Evolutionary conservation across 2,888 invertebrate genomes (phyloP).

Genomic region (Augochlorella aurata): DNA sequence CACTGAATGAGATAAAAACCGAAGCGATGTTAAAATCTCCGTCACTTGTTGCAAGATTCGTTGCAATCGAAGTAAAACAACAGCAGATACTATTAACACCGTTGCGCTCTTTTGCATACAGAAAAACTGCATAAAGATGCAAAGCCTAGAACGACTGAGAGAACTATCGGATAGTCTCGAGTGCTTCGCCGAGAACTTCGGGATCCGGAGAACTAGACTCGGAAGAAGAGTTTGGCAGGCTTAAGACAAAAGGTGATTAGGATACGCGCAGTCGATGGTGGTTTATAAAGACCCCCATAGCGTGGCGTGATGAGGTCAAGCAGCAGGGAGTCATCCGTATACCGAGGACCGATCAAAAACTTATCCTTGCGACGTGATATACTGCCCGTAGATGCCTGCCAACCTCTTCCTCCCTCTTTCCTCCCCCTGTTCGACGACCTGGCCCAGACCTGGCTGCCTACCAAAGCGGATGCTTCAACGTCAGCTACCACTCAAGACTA

Average conservation of each 20-base stretch:
- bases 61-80: too few species aligned
- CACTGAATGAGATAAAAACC: too few species aligned
- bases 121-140: too few species aligned
- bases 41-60: too few species aligned
- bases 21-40: too few species aligned
- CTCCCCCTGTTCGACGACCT: constrained; percentile 53
- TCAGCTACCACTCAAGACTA: constrained; percentile 17
- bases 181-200: constrained; percentile 27
- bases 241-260: constrained; percentile 80
- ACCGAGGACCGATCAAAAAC: constrained; percentile 78
- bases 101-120: too few species aligned
- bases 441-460: constrained; percentile 55
- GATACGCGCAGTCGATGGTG: constrained; percentile 75
- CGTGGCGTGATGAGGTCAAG: constrained; percentile 81
- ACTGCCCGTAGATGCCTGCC: constrained; percentile 72
- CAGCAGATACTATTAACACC: too few species aligned
- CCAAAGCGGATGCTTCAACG: constrained; percentile 60
- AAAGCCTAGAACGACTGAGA: background rate
- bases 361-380: constrained; percentile 78
- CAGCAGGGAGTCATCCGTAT: constrained; percentile 79
- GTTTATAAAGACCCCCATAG: constrained; percentile 80
- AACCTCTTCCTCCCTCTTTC: constrained; percentile 48
- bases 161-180: background rate
- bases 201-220: constrained; percentile 20
- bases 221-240: constrained; percentile 68